A percentile compares a stretch with the other conserved stretches of the same genome.
Evolutionary conservation across 2,797 vertebrate genomes (phyloP).

Genomic region (Todus mexicanus): DNA sequence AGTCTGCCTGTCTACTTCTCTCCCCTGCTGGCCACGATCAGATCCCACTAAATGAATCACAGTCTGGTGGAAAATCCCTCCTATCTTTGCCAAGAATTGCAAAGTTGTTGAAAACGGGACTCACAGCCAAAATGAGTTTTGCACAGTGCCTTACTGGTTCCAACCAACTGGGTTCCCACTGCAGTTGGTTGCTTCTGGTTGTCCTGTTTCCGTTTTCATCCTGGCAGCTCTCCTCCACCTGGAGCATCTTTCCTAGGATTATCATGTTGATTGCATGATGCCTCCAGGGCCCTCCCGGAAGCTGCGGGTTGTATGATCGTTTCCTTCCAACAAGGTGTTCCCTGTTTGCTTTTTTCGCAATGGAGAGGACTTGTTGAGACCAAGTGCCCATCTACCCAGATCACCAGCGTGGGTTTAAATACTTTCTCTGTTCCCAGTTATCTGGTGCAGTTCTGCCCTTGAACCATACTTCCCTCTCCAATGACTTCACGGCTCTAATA

Average conservation of each 20-base stretch:
- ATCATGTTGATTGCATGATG: not conserved
- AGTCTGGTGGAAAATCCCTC: slow-evolving; percentile 68
- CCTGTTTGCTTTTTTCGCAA: not conserved
- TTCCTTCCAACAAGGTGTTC: not conserved
- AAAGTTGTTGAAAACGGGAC: slow-evolving; percentile 63
- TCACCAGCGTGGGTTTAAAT: not conserved
- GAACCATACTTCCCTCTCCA: not conserved
- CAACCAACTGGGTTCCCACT: not conserved
- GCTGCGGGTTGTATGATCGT: not conserved
- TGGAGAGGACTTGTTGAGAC: not conserved
- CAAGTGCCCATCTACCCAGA: not conserved
- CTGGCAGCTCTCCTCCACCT: slow-evolving; percentile 11
- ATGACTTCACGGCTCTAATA: not conserved
- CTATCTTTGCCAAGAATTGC: slow-evolving; percentile 61
- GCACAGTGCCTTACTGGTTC: slow-evolving; percentile 18
- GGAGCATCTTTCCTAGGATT: not conserved
- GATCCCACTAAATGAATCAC: slow-evolving; percentile 70
- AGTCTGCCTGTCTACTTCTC: slow-evolving; percentile 30
- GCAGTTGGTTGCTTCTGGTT: not conserved
- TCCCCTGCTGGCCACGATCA: slow-evolving; percentile 54
- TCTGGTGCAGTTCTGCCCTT: not conserved
- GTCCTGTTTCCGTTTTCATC: not conserved
- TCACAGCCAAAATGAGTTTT: slow-evolving; percentile 31
- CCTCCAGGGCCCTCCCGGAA: not conserved
- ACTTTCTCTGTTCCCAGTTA: not conserved